A percentile compares a stretch with the other conserved stretches of the same genome.
Evolutionary conservation across 2,797 vertebrate genomes (phyloP).

Genomic region (Ataeniobius toweri): DNA sequence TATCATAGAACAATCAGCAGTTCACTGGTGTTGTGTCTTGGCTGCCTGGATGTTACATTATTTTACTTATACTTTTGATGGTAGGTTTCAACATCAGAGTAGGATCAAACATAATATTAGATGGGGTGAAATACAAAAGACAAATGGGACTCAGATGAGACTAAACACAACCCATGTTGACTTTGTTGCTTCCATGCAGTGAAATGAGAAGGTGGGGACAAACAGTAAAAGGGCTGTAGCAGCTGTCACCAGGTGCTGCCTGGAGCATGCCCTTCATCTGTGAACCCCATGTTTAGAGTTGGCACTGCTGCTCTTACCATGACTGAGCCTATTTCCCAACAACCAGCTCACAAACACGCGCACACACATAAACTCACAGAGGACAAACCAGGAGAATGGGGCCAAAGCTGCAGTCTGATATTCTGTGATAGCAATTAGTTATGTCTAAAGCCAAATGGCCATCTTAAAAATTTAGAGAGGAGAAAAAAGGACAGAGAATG

Average conservation of each 20-base stretch:
- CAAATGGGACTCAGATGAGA: background rate
- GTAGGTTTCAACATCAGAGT: background rate
- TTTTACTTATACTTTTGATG: background rate
- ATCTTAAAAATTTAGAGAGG: conserved; percentile 54
- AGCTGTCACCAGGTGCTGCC: conserved; percentile 60
- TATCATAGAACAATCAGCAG: conserved; percentile 1
- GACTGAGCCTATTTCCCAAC: conserved; percentile 56
- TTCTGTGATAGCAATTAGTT: conserved; percentile 68
- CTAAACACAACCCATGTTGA: background rate
- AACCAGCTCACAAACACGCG: conserved; percentile 19
- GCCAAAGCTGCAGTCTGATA: conserved; percentile 66
- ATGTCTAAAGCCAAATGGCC: conserved; percentile 70
- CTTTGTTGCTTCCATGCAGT: background rate
- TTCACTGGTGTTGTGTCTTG: background rate
- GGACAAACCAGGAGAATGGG: conserved; percentile 23
- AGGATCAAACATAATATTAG: conserved; percentile 9
- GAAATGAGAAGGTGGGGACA: conserved; percentile 26
- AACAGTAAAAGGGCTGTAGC: conserved; percentile 27
- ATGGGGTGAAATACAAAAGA: background rate
- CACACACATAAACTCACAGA: conserved; percentile 25
- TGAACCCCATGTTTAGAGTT: conserved; percentile 62
- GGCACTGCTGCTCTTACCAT: conserved; percentile 49
- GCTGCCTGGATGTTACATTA: background rate
- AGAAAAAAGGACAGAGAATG: conserved; percentile 8
- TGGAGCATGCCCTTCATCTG: conserved; percentile 40